Evolutionary conservation across 2,113 vertebrate species (phyloP).

Genomic region (Centropus bengalensis): DNA sequence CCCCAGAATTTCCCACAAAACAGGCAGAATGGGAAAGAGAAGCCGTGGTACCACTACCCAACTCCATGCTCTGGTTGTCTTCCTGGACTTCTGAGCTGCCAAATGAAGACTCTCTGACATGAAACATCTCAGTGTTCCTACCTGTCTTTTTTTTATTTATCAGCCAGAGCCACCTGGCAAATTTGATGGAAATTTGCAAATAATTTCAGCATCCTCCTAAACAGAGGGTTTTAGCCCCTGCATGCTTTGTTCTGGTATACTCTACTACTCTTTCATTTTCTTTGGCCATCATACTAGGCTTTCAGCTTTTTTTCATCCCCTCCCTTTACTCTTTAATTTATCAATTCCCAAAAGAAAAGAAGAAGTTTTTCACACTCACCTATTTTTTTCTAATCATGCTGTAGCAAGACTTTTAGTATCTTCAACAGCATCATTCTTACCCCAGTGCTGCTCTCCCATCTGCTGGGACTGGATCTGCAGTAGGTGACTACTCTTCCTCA

Average conservation of each 20-base stretch:
- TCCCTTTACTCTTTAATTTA: slow-evolving; percentile 23
- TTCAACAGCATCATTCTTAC: rapidly evolving
- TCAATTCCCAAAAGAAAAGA: background rate
- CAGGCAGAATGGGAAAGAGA: background rate
- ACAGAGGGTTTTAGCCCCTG: background rate
- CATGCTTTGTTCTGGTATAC: background rate
- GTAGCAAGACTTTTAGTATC: background rate
- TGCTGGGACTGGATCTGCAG: slow-evolving; percentile 42
- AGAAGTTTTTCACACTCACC: background rate
- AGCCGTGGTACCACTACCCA: background rate
- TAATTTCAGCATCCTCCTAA: background rate
- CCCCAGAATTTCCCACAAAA: background rate
- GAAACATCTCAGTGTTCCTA: background rate
- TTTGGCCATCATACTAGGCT: background rate
- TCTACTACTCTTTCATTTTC: background rate
- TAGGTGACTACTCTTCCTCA: slow-evolving; percentile 12
- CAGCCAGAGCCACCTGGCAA: background rate
- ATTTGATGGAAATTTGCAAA: background rate
- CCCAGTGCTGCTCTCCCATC: slow-evolving; percentile 5
- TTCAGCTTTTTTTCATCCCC: background rate
- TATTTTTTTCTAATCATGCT: slow-evolving; percentile 12
- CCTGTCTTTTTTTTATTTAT: background rate
- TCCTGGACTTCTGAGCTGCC: background rate
- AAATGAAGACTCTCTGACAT: background rate
- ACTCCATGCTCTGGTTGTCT: background rate